A percentile compares a stretch with the other conserved stretches of the same genome.
These are phyloP conservation scores for Gari tellinella DNA, from an alignment of 2,888 invertebrate genomes.

Conservation along the genomic window DNA sequence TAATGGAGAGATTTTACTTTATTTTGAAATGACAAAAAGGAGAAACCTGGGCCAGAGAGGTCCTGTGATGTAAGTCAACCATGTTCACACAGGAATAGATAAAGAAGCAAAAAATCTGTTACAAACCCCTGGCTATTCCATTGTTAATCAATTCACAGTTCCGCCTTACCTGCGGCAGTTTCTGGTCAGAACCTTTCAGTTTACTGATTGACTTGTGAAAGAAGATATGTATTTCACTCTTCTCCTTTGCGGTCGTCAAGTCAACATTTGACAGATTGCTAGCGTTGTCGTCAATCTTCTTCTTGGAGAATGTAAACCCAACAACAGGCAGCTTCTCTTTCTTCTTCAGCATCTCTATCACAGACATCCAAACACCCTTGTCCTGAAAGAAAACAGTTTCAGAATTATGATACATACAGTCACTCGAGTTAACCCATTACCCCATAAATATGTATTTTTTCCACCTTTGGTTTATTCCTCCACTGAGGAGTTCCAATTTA, in stretches of 20 bases:
- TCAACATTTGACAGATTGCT: conserved; percentile 87
- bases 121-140: no score
- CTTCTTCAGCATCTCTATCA: conserved; percentile 91
- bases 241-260: conserved; percentile 93
- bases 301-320: conserved; percentile 95
- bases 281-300: conserved; percentile 90
- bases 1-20: no score
- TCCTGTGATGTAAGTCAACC: no score
- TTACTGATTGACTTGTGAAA: conserved; percentile 93
- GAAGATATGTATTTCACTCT: conserved; percentile 92
- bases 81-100: no score
- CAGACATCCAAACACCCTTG: conserved; percentile 85
- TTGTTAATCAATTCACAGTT: neutral
- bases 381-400: conserved; percentile 86
- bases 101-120: no score
- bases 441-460: no score
- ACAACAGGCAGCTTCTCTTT: conserved; percentile 96
- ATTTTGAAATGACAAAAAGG: no score
- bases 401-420: no score
- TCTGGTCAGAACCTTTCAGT: conserved; percentile 93
- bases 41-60: no score
- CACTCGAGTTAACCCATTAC: no score
- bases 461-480: no score
- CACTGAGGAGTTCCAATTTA: no score
- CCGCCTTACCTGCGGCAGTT: conserved; percentile 91